Conservation (phyloP, 2,797 vertebrate species). For the Sebastes glaucus region DNA sequence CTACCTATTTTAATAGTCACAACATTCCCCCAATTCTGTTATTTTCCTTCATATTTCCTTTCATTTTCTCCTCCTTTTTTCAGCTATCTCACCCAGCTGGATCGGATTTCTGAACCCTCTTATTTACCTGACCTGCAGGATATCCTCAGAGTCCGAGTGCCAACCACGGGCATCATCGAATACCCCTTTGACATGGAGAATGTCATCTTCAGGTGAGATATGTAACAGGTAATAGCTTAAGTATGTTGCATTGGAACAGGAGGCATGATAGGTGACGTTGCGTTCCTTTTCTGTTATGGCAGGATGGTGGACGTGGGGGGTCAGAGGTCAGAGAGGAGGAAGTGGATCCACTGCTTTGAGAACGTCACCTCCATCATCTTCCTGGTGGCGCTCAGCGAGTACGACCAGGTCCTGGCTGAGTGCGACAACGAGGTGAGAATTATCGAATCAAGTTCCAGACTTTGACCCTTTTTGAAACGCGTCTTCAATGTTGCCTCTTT, state of each 20-base stretch:
- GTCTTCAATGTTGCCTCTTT: neutral
- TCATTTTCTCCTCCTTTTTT: neutral
- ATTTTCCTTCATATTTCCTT: neutral
- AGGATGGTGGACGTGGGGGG: conserved; percentile 95
- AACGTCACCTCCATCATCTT: conserved; percentile 96
- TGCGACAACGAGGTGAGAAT: conserved; percentile 89
- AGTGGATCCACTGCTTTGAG: conserved; percentile 96
- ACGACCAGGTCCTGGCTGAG: conserved; percentile 92
- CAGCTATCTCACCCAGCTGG: conserved; percentile 88
- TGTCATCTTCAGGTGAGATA: conserved; percentile 87
- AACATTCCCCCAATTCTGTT: neutral
- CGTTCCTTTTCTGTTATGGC: neutral
- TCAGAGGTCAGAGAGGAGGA: conserved; percentile 92
- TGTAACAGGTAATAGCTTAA: neutral
- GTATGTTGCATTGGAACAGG: neutral
- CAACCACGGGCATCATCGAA: conserved; percentile 90
- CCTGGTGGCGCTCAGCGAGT: conserved; percentile 93
- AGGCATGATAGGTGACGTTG: neutral
- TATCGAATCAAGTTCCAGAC: neutral
- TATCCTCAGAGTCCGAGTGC: conserved; percentile 87
- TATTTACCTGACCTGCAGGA: conserved; percentile 90
- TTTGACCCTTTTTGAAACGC: neutral
- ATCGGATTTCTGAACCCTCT: conserved; percentile 78
- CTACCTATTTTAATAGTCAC: neutral
- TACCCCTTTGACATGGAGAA: conserved; percentile 93